phyloP scores from a whole-genome alignment of 2,888 invertebrate species.

The Drosophila hamatofila region DNA sequence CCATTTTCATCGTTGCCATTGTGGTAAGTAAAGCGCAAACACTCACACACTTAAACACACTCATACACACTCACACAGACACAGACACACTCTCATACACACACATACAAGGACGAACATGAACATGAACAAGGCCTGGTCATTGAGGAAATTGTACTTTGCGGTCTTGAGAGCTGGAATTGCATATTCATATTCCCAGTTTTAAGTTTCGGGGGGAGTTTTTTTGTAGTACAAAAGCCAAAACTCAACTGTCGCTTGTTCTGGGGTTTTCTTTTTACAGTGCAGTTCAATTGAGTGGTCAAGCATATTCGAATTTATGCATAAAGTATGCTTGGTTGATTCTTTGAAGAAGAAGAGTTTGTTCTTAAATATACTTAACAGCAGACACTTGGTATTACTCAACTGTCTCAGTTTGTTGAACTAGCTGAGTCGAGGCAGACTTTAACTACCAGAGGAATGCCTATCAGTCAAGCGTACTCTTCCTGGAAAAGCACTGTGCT shows the following conservation, averaged over 20 bases:
- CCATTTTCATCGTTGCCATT: constrained; percentile 90
- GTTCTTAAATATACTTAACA: background rate
- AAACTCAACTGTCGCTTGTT: constrained; percentile 26
- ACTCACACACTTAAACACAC: constrained; percentile 14
- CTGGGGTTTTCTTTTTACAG: constrained; percentile 17
- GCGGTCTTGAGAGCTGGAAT: constrained; percentile 63
- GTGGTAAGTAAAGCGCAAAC: constrained; percentile 87
- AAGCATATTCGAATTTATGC: constrained; percentile 59
- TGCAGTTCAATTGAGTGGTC: constrained; percentile 57
- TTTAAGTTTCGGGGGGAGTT: constrained; percentile 23
- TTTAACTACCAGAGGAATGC: too few species aligned
- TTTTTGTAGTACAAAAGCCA: constrained; percentile 9
- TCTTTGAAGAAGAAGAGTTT: background rate
- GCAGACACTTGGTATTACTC: background rate
- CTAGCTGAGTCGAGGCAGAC: background rate
- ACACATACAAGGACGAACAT: background rate
- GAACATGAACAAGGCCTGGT: constrained; percentile 43
- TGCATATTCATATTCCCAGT: constrained; percentile 79
- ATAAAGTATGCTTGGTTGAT: background rate
- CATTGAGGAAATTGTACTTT: constrained; percentile 71
- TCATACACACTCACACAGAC: constrained; percentile 6
- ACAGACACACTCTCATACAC: constrained; percentile 1
- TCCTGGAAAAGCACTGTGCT: background rate
- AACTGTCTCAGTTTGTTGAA: background rate
- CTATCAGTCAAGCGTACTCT: background rate